Conservation (phyloP, 1,140 invertebrate species). For the Diuraphis noxia region DNA sequence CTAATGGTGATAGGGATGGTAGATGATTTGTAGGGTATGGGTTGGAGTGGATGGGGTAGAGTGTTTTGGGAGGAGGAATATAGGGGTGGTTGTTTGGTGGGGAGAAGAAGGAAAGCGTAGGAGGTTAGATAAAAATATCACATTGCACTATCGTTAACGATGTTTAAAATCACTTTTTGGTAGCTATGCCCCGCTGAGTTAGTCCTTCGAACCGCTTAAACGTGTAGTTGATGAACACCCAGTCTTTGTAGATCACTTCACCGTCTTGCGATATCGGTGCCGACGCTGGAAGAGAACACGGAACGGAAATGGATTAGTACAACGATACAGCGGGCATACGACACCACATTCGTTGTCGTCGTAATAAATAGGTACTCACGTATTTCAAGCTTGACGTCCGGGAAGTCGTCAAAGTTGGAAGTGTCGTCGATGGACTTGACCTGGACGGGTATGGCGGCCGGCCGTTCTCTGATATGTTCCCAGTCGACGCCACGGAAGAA, state of each 20-base stretch:
- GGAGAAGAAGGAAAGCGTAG: not conserved
- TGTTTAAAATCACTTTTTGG: constrained; percentile 67
- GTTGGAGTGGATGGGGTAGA: not conserved
- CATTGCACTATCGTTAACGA: constrained; percentile 50
- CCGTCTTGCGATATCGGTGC: constrained; percentile 80
- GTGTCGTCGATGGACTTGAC: constrained; percentile 95
- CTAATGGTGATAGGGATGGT: not conserved
- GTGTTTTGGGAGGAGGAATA: not conserved
- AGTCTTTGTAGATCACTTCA: constrained; percentile 90
- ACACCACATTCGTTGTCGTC: not conserved
- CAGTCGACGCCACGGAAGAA: constrained; percentile 94
- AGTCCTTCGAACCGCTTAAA: constrained; percentile 98
- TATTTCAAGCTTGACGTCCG: constrained; percentile 97
- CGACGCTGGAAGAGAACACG: constrained; percentile 67
- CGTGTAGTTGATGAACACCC: constrained; percentile 99
- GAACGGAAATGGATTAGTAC: not conserved
- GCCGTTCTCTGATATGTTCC: constrained; percentile 94
- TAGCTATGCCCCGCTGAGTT: constrained; percentile 81
- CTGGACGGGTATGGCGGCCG: constrained; percentile 95
- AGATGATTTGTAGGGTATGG: not conserved
- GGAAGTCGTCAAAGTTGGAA: constrained; percentile 99
- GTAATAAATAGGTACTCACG: constrained; percentile 70
- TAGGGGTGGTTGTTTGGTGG: not conserved
- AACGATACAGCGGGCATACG: not conserved
- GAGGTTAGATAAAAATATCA: constrained; percentile 48